Base-by-base conservation (phyloP, 2,113 vertebrate species). In the Pogona vitticeps region DNA sequence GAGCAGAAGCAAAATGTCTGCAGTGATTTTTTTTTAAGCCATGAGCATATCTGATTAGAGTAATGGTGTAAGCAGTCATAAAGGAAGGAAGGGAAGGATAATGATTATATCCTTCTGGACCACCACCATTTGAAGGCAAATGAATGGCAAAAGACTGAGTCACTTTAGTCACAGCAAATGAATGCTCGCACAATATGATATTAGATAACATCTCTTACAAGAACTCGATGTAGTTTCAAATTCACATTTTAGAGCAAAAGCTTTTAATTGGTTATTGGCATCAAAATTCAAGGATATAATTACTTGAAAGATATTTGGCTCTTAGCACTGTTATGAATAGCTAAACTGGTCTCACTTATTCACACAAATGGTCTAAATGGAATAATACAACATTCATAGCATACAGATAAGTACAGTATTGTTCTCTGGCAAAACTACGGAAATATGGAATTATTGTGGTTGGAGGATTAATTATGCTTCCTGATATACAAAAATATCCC, bases 401-500 rank as follows among this genome's bases (percentile, higher is more conserved):
- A 61, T 76, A 56, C 31, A 87, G 65, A 58, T 77, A 86, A 40
- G 1, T 67, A 87, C 36, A 40, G 1, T 67, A 87, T n/a, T 76
- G 42, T 46, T 1, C 8, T 85, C 38, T 31, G 1, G 33, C 58
- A 71, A 86, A 94, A 61, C 38, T 63, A 6, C 59, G 15, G 71
- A 80, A 90, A 63, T 78, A 77, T 76, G 83, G 23, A 58, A 72
- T 88, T 86, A 80, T 63, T 87, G 79, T 90, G 82, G 58, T 80
- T 68, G 89, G 73, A 90, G 46, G 63, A 70, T 80, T 86, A 75
- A 73, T 80, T 65, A 18, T 80, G 59, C 5, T 92, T 90, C 76
- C 79, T 91, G 91, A 88, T 89, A 87, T 91, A 81, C 89, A 59
- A 36, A 84, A 90, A 86, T 68, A 23, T 83, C 73, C 6, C 56